These are phyloP conservation scores for Epicauta chinensis DNA, from an alignment of 1,140 invertebrate genomes.

Conservation along the genomic window DNA sequence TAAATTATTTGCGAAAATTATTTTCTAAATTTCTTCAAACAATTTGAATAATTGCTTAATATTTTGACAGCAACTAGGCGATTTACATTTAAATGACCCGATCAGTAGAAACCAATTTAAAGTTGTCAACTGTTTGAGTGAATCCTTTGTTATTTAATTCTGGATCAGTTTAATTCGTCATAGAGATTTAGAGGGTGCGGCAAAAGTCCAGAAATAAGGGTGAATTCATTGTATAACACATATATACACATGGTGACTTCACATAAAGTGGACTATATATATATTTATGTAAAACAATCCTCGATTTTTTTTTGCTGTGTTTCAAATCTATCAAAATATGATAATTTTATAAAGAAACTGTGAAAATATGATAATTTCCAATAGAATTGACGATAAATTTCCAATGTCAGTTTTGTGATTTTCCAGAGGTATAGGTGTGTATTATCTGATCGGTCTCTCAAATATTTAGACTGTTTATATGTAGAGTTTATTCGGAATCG, in stretches of 20 bases:
- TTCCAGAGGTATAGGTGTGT: constrained; percentile 6
- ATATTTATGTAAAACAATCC: too few relatives aligned
- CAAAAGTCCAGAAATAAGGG: constrained; percentile 5
- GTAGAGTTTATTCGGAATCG: constrained; percentile 23
- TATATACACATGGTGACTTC: constrained; percentile 31
- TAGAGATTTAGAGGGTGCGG: constrained; percentile 4
- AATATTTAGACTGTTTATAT: constrained; percentile 23
- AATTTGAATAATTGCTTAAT: constrained; percentile 41
- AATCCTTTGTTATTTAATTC: constrained; percentile 43
- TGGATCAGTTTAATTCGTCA: constrained; percentile 38
- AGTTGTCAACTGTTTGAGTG: constrained; percentile 43
- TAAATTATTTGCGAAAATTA: too few relatives aligned
- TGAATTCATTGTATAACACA: constrained; percentile 15
- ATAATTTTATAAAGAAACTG: too few relatives aligned
- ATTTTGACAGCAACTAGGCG: constrained; percentile 41
- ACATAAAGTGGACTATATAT: constrained; percentile 25
- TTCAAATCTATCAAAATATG: too few relatives aligned
- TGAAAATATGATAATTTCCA: too few relatives aligned
- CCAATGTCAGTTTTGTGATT: neutral
- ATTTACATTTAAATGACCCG: constrained; percentile 43
- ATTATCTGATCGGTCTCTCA: constrained; percentile 9
- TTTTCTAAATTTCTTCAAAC: too few relatives aligned
- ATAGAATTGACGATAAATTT: too few relatives aligned
- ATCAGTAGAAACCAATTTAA: constrained; percentile 42
- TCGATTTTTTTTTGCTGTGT: too few relatives aligned